These are phyloP conservation scores for Trichogramma evanescens DNA, from an alignment of 2,888 invertebrate genomes.

Conservation along the genomic window DNA sequence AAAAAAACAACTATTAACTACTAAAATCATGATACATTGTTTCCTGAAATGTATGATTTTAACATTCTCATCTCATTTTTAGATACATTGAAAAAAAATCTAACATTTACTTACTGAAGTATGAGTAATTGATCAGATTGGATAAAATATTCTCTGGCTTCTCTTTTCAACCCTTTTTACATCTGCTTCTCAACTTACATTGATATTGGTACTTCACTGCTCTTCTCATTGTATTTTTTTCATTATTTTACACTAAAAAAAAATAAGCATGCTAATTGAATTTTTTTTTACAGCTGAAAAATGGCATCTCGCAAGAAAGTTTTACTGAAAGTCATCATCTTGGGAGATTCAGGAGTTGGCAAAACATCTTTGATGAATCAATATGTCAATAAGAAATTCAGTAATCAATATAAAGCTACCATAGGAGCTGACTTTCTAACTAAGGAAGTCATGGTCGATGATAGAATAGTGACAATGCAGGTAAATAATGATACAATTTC, in stretches of 20 bases:
- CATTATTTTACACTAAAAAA: background rate
- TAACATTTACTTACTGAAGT: background rate
- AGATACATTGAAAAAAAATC: background rate
- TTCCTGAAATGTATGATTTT: background rate
- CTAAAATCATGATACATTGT: background rate
- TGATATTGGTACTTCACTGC: background rate
- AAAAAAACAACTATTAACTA: background rate
- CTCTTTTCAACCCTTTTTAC: background rate
- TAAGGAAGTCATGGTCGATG: slow-evolving; percentile 98
- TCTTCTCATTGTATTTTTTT: background rate
- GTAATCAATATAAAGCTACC: slow-evolving; percentile 99
- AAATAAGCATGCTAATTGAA: background rate
- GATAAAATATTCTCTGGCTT: no score
- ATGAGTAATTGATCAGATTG: background rate
- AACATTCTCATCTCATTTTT: background rate
- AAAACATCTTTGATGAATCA: slow-evolving; percentile 99
- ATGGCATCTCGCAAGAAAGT: slow-evolving; percentile 95
- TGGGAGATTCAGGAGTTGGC: slow-evolving; percentile 97
- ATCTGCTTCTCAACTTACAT: background rate
- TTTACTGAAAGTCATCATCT: slow-evolving; percentile 92
- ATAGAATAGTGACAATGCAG: slow-evolving; percentile 97
- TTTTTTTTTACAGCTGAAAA: slow-evolving; percentile 35
- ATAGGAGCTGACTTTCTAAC: slow-evolving; percentile 99
- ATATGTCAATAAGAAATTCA: slow-evolving; percentile 99
- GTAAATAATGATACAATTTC: slow-evolving; percentile 38